These are phyloP conservation scores for Drosophila diplacantha DNA, from an alignment of 2,888 invertebrate species.

Conservation along the genomic window DNA sequence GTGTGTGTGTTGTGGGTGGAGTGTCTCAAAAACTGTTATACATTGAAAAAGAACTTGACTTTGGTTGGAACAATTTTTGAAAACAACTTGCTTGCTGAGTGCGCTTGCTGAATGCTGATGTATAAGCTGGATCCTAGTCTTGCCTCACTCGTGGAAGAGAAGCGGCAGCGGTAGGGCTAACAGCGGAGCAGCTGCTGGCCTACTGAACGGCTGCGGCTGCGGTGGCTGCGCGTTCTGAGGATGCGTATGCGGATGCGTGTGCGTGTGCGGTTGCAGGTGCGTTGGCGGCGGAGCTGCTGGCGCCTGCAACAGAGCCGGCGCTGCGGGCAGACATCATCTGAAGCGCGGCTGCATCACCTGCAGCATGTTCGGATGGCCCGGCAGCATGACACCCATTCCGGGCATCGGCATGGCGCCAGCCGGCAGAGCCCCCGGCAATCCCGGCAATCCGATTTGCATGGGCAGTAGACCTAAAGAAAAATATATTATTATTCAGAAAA, in stretches of 20 bases:
- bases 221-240: constrained; percentile 65
- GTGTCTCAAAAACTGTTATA: constrained; percentile 68
- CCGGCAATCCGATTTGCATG: constrained; percentile 75
- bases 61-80: constrained; percentile 60
- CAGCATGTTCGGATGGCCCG: constrained; percentile 78
- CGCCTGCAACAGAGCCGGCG: constrained; percentile 78
- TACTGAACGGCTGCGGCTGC: constrained; percentile 60
- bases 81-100: constrained; percentile 50
- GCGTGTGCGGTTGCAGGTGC: constrained; percentile 67
- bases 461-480: constrained; percentile 73
- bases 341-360: constrained; percentile 90
- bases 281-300: constrained; percentile 62
- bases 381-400: constrained; percentile 79
- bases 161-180: constrained; percentile 76
- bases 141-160: constrained; percentile 72
- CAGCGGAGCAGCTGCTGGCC: constrained; percentile 53
- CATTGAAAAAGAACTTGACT: constrained; percentile 63
- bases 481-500: background rate
- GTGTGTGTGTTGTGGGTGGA: constrained; percentile 35
- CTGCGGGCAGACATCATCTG: constrained; percentile 85
- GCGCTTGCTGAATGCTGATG: constrained; percentile 17
- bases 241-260: constrained; percentile 76
- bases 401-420: constrained; percentile 74
- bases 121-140: constrained; percentile 20
- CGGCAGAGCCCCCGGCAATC: constrained; percentile 58